Evolutionary conservation across 2,888 invertebrate genomes (phyloP).

Genomic region (Brachypalpus laphriformis): DNA sequence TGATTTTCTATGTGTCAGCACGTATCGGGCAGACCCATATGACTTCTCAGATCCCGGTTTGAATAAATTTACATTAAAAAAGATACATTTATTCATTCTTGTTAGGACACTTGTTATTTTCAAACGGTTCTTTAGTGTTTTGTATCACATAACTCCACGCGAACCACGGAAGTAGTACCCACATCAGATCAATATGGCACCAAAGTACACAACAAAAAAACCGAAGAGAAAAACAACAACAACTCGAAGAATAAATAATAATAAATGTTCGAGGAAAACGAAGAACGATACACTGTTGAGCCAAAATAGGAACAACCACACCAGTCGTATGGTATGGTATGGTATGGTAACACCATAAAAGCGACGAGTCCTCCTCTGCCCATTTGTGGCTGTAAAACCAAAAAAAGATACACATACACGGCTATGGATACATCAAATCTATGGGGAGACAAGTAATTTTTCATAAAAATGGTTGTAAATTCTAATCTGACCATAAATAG

Average conservation of each 20-base stretch:
- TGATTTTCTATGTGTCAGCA: conserved; percentile 55
- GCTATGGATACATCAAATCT: conserved; percentile 51
- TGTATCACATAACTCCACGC: conserved; percentile 18
- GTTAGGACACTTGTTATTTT: conserved; percentile 72
- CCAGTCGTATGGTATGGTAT: conserved; percentile 20
- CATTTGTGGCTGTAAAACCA: conserved; percentile 49
- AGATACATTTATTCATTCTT: conserved; percentile 44
- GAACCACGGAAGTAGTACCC: conserved; percentile 56
- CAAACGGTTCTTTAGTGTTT: conserved; percentile 59
- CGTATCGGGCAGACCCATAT: conserved; percentile 30
- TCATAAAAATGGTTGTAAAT: conserved; percentile 73
- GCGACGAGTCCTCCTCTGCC: conserved; percentile 46
- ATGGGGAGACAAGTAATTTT: conserved; percentile 68
- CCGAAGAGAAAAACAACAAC: background rate
- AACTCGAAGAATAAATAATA: conserved; percentile 37
- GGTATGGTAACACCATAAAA: conserved; percentile 49
- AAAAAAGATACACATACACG: background rate
- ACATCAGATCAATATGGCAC: conserved; percentile 61
- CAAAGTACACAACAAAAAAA: conserved; percentile 1
- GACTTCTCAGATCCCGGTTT: conserved; percentile 45
- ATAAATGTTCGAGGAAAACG: conserved; percentile 17
- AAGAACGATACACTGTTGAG: background rate
- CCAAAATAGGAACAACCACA: conserved; percentile 55
- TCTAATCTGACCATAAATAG: conserved; percentile 73
- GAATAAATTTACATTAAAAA: conserved; percentile 57